Evolutionary conservation across 2,797 vertebrate genomes (phyloP), one percentile per base, ranked within the genome.

Genomic region (Darevskia nairensis): DNA sequence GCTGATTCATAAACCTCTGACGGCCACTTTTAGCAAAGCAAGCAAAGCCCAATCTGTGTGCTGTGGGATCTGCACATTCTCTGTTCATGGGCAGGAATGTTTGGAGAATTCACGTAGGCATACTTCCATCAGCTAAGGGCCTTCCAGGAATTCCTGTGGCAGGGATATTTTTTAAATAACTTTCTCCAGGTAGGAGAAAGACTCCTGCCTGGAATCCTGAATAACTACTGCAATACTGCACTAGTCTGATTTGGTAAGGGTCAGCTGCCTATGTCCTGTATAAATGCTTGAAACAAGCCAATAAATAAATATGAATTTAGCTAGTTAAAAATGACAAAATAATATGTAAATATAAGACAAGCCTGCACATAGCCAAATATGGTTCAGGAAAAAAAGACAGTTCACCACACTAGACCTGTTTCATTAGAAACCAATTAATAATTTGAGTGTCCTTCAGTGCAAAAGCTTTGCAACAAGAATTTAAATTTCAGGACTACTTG

Each of bases 401-500:
- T 23, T 64, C 4, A 10, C 27, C 8, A 80, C 32, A 39, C 32
- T 55, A 41, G 46, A 71, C 35, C 7, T 10, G 29, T 55, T 74
- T 29, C 50, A 44, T 64, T n/a, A 82, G 71, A 87, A 87, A 21
- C 32, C 15, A 87, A 27, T 82, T 76, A 76, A 77, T 77, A 68
- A 39, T 88, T 82, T 32, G 39, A 88, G 61, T 83, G 44, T 8
- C 87, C 27, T 55, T 84, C 46, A n/a, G 21, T 29, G 17, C 46
- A 80, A 78, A 79, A 74, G 21, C 15, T 64, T 72, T 72, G 29
- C 61, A 88, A 74, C 6, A 84, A 80, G 55, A 84, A 88, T 80
- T 61, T 77, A 74, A 84, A 80, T 84, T 88, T 80, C 82, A 84
- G 46, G 76, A 35, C 39, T 23, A 29, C 50, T 55, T 88, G 66